Percentiles rank a stretch among this genome's conserved stretches.
These are phyloP conservation scores for Martes flavigula DNA, from an alignment of 2,797 vertebrate species.

Conservation along the genomic window DNA sequence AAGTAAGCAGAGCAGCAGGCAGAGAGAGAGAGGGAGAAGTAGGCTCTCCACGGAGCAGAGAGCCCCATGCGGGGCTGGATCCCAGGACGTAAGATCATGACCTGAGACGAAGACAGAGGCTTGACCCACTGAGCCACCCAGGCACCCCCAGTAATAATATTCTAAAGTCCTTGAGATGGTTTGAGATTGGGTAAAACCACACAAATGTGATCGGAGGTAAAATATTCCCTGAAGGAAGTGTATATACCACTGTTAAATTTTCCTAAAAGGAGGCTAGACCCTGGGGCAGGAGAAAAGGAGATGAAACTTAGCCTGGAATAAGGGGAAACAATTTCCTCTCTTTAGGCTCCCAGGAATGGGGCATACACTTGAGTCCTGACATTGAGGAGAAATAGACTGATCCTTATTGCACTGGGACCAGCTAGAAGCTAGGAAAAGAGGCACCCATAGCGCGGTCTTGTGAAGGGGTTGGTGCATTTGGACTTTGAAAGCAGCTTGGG, in stretches of 20 bases:
- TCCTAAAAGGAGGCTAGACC: conserved; percentile 1
- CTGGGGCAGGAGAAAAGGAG: not conserved
- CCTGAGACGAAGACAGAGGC: too few relatives aligned
- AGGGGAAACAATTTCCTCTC: not conserved
- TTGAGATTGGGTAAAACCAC: conserved; percentile 17
- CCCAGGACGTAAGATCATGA: too few relatives aligned
- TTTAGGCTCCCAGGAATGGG: not conserved
- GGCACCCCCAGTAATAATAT: not conserved
- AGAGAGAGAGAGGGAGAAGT: too few relatives aligned
- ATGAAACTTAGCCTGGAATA: not conserved
- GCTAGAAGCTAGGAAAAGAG: not conserved
- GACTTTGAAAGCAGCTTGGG: not conserved
- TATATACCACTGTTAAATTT: not conserved
- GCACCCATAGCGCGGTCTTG: not conserved
- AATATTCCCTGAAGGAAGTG: not conserved
- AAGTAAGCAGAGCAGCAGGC: too few relatives aligned
- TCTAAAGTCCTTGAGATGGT: not conserved
- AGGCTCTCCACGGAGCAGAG: too few relatives aligned
- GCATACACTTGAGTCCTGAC: not conserved
- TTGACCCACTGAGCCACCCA: too few relatives aligned
- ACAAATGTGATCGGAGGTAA: not conserved
- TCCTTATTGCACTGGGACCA: not conserved
- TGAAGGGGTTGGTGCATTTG: not conserved
- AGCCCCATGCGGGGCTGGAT: too few relatives aligned
- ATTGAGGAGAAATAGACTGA: not conserved